Percentiles rank a stretch among this genome's conserved stretches.
phyloP scores from a whole-genome alignment of 2,888 invertebrate species.

The Pammene fasciana region DNA sequence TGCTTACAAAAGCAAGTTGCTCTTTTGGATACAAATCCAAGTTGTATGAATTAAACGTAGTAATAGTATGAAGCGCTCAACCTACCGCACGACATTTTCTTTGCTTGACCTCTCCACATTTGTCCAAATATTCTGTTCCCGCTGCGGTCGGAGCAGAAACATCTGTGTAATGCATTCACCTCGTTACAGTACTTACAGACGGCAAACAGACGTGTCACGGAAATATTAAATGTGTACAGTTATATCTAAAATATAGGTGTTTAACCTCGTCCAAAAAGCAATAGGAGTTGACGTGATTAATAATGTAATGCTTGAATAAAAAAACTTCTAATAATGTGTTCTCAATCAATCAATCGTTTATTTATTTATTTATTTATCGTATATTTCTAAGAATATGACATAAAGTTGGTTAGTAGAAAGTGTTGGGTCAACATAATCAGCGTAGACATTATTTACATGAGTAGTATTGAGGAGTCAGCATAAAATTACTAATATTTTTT shows the following conservation, averaged over 20 bases:
- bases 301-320: too few species aligned
- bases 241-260: not conserved
- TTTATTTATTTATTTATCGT: too few species aligned
- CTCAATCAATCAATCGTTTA: too few species aligned
- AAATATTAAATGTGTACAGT: not conserved
- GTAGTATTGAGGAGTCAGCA: too few species aligned
- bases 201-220: slow-evolving; percentile 14
- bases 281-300: not conserved
- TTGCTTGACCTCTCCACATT: slow-evolving; percentile 82
- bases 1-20: too few species aligned
- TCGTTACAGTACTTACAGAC: slow-evolving; percentile 28
- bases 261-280: not conserved
- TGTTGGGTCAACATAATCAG: too few species aligned
- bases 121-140: slow-evolving; percentile 87
- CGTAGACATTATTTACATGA: too few species aligned
- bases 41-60: not conserved
- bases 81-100: slow-evolving; percentile 87
- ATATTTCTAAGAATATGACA: too few species aligned
- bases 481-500: too few species aligned
- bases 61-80: slow-evolving; percentile 28
- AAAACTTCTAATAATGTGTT: too few species aligned
- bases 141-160: slow-evolving; percentile 85
- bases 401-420: too few species aligned
- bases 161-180: slow-evolving; percentile 69
- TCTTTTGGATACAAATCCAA: too few species aligned